Percentiles rank a stretch among this genome's conserved stretches.
Conservation (phyloP, 2,888 invertebrate species). For the Amphipoea lucens region DNA sequence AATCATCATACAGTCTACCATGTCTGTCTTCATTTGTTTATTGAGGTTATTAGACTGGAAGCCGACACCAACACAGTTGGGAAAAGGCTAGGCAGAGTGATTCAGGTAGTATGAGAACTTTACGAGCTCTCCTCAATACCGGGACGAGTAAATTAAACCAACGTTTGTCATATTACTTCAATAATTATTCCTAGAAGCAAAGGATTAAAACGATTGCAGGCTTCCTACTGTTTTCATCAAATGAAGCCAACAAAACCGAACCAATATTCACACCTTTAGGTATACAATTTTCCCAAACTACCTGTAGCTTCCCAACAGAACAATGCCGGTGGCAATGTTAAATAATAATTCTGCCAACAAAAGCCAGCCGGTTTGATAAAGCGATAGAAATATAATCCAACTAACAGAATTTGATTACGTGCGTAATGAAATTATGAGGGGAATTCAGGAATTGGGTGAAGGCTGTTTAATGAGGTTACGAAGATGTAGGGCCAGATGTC, state of each 20-base stretch:
- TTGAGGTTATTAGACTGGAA: not conserved
- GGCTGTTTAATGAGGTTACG: constrained; percentile 51
- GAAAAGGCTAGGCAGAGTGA: too few species aligned
- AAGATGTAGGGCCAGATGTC: constrained; percentile 40
- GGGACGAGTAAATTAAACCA: too few species aligned
- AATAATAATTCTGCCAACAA: constrained; percentile 52
- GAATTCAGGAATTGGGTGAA: constrained; percentile 55
- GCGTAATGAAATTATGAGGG: constrained; percentile 54
- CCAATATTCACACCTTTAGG: constrained; percentile 11
- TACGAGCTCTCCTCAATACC: too few species aligned
- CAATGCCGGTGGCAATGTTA: constrained; percentile 25
- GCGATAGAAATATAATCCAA: constrained; percentile 62
- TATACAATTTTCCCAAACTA: constrained; percentile 30
- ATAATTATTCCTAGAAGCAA: too few species aligned
- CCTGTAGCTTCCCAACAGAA: constrained; percentile 38
- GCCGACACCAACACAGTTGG: too few species aligned
- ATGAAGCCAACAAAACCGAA: constrained; percentile 7
- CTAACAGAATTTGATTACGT: constrained; percentile 60
- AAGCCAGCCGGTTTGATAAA: constrained; percentile 52
- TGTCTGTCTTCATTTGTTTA: not conserved
- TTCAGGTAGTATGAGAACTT: too few species aligned
- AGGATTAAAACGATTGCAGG: not conserved
- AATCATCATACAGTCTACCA: not conserved
- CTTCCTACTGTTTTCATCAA: constrained; percentile 2
- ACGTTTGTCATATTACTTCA: too few species aligned